Conservation (phyloP, 2,797 vertebrate species). For the Limnodromus scolopaceus region DNA sequence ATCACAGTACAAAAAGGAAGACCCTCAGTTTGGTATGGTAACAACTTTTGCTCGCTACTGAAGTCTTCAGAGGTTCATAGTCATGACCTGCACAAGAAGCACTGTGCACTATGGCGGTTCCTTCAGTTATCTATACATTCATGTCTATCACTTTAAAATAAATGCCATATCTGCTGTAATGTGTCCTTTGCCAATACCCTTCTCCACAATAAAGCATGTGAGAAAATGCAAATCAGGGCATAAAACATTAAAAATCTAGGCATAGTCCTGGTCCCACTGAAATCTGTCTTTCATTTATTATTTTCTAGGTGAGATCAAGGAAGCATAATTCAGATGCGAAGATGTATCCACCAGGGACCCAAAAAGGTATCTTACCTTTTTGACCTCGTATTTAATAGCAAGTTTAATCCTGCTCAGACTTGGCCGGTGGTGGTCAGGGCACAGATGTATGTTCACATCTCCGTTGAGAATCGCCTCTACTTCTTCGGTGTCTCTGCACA, state of each 20-base stretch:
- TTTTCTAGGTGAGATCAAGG: neutral
- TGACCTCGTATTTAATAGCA: constrained; percentile 96
- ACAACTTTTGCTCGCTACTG: neutral
- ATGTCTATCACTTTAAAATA: neutral
- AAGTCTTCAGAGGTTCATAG: neutral
- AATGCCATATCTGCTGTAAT: neutral
- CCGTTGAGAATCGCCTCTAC: constrained; percentile 96
- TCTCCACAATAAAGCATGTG: neutral
- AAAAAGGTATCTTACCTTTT: constrained; percentile 84
- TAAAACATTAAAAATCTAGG: too few relatives aligned
- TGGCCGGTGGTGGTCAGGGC: constrained; percentile 88
- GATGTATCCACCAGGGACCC: neutral
- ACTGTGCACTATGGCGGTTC: too few relatives aligned
- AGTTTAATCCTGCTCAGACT: constrained; percentile 93
- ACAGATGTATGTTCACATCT: constrained; percentile 88
- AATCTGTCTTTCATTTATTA: neutral
- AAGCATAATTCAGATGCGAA: neutral
- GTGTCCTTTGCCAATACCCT: neutral
- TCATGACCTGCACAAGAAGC: neutral
- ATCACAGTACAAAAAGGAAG: neutral
- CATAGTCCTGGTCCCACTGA: neutral
- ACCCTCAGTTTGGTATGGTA: neutral
- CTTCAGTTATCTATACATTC: neutral
- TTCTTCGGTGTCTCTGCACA: constrained; percentile 95
- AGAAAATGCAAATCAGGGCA: neutral